These are phyloP conservation scores for Phoebastria nigripes DNA, from an alignment of 2,797 vertebrate genomes.

Conservation along the genomic window DNA sequence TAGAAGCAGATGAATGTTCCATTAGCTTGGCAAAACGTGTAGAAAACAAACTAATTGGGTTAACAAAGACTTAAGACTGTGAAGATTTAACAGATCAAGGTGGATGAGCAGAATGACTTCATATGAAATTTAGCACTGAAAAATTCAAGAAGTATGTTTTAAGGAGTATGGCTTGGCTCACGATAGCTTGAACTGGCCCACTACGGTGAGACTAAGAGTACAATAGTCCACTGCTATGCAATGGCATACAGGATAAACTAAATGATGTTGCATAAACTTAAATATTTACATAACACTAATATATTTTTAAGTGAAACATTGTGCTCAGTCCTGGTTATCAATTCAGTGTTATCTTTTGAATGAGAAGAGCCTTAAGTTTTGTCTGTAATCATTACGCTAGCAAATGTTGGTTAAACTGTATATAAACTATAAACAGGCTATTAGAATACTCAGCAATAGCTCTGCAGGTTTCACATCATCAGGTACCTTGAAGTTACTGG, in stretches of 20 bases:
- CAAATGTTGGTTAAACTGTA: not conserved
- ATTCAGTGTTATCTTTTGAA: not conserved
- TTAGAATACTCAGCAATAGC: not conserved
- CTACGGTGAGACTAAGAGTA: not conserved
- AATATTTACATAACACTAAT: not conserved
- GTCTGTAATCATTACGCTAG: not conserved
- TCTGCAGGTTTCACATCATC: not conserved
- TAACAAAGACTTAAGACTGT: not conserved
- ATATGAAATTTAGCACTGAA: not conserved
- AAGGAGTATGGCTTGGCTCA: not conserved
- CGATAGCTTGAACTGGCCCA: not conserved
- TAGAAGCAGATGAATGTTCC: not conserved
- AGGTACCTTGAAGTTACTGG: not conserved
- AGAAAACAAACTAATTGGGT: not conserved
- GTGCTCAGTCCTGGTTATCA: not conserved
- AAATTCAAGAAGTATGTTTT: not conserved
- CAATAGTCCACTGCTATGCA: not conserved
- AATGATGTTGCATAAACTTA: not conserved
- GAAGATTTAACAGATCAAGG: not conserved
- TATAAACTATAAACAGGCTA: not conserved
- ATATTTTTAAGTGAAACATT: not conserved
- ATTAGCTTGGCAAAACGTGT: not conserved
- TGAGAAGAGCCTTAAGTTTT: not conserved
- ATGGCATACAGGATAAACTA: not conserved
- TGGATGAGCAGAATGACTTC: not conserved